phyloP scores from a whole-genome alignment of 2,888 invertebrate genomes.

The Agrilus cyanescens region DNA sequence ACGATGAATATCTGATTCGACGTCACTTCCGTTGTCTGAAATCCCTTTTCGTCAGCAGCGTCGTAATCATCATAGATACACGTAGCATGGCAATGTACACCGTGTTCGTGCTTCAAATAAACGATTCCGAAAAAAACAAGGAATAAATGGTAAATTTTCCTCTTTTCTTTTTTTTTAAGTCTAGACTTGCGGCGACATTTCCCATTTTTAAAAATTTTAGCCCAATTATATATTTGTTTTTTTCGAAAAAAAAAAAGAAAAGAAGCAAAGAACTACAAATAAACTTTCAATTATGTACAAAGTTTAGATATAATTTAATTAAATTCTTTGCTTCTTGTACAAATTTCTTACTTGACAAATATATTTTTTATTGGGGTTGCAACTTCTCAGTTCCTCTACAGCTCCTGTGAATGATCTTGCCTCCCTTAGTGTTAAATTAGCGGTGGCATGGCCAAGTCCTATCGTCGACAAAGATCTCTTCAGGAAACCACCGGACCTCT shows the following conservation, averaged over 20 bases:
- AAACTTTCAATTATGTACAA: no score
- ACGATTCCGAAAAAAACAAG: background rate
- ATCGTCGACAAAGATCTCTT: constrained; percentile 18
- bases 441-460: constrained; percentile 11
- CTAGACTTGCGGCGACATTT: no score
- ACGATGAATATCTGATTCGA: constrained; percentile 33
- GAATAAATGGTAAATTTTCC: background rate
- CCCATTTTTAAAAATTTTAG: no score
- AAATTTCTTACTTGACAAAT: constrained; percentile 3
- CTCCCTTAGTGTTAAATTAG: constrained; percentile 15
- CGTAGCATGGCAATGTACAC: constrained; percentile 6
- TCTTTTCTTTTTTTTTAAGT: no score
- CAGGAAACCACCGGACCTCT: background rate
- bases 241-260: no score
- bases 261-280: background rate
- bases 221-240: no score
- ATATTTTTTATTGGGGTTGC: constrained; percentile 4
- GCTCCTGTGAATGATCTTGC: constrained; percentile 20
- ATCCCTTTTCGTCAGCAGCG: constrained; percentile 11
- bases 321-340: background rate
- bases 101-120: constrained; percentile 9
- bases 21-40: constrained; percentile 23
- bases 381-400: constrained; percentile 13
- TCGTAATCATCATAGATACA: constrained; percentile 3
- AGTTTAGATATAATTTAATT: no score